These are phyloP conservation scores for Villa cingulata DNA, from an alignment of 2,888 invertebrate species.

Conservation along the genomic window DNA sequence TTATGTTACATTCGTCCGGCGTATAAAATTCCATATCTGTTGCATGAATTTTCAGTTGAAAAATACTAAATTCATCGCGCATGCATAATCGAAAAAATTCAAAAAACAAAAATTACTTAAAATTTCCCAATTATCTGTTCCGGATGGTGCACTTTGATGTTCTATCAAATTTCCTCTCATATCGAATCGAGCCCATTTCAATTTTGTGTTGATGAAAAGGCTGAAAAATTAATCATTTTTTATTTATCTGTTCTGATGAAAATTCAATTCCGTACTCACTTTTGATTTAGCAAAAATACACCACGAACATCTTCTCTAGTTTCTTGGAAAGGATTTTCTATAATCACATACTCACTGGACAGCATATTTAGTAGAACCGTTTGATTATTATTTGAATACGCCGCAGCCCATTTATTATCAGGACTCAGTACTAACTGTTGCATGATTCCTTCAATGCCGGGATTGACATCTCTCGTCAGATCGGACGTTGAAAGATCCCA, in stretches of 20 bases:
- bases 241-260: not conserved
- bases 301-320: constrained; percentile 47
- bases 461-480: constrained; percentile 81
- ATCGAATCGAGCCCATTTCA: constrained; percentile 63
- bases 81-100: not conserved
- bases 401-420: constrained; percentile 91
- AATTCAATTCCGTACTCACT: constrained; percentile 26
- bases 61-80: no score
- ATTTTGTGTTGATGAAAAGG: constrained; percentile 63
- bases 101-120: constrained; percentile 40
- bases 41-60: constrained; percentile 11
- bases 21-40: constrained; percentile 57
- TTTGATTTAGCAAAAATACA: constrained; percentile 50
- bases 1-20: constrained; percentile 51
- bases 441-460: constrained; percentile 92
- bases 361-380: constrained; percentile 82
- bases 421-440: constrained; percentile 83
- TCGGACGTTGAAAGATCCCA: constrained; percentile 96
- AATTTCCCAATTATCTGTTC: constrained; percentile 55
- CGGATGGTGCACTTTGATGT: constrained; percentile 43
- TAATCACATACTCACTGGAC: constrained; percentile 80
- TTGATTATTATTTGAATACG: constrained; percentile 93
- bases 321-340: constrained; percentile 75
- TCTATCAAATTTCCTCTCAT: constrained; percentile 60
- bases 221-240: constrained; percentile 16